These are phyloP conservation scores for Polydrusus cervinus DNA, from an alignment of 2,888 invertebrate genomes.

Conservation along the genomic window DNA sequence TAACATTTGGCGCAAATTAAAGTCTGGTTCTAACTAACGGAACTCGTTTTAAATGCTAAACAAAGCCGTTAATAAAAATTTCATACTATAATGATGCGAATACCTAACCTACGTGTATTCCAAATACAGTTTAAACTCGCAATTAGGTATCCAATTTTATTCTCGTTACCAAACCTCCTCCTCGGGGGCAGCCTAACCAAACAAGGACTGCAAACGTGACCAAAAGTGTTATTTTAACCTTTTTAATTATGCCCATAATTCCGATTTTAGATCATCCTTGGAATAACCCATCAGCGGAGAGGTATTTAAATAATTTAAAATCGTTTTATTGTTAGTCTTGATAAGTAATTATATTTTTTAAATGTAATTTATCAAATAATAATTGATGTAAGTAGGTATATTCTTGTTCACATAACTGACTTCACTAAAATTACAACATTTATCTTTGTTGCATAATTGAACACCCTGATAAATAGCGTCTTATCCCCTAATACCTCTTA, in stretches of 20 bases:
- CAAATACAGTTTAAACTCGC: conserved; percentile 5
- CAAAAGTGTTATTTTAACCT: conserved; percentile 25
- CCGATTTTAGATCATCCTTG: conserved; percentile 25
- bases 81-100: conserved; percentile 14
- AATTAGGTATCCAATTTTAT: conserved; percentile 15
- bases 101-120: conserved; percentile 25
- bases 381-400: too few relatives aligned
- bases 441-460: too few relatives aligned
- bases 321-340: neutral
- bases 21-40: neutral
- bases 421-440: too few relatives aligned
- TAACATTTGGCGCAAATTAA: neutral
- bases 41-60: conserved; percentile 10
- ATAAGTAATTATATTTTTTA: neutral
- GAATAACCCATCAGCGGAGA: conserved; percentile 7
- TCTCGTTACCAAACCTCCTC: conserved; percentile 19
- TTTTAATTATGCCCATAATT: conserved; percentile 25
- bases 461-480: too few relatives aligned
- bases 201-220: conserved; percentile 12
- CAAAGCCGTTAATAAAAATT: conserved; percentile 11
- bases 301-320: conserved; percentile 10
- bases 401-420: too few relatives aligned
- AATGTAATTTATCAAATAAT: too few relatives aligned
- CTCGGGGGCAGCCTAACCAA: conserved; percentile 15
- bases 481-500: too few relatives aligned